Base-by-base conservation (phyloP, 2,888 invertebrate genomes). In the Cataglyphis albicans region DNA sequence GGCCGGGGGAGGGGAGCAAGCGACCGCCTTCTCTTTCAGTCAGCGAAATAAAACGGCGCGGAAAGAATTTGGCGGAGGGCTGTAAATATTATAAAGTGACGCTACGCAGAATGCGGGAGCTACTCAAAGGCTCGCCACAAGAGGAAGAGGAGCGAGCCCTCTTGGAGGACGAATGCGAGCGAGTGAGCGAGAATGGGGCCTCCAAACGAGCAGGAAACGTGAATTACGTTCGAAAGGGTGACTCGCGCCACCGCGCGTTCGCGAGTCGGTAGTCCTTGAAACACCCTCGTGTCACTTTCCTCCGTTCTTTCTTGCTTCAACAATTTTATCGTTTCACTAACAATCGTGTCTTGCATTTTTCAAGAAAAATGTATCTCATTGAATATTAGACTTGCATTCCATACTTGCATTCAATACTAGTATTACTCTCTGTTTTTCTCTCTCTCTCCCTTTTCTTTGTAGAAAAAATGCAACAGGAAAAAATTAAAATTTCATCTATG, bases 71-170 rank as follows among this genome's bases (percentile, higher is more conserved):
- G 88, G 89, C 91, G 86, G 83, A 92, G 91, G 92, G 91, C 91
- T 92, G 92, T 93, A 93, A 94, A 94, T 93, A 93, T 92, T 92
- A 91, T 90, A 91, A 92, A 92, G 90, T 91, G 92, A 93, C 92
- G 90, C 89, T 93, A 91, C 91, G 91, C 88, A 92, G 92, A 93
- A 93, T 93, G 91, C 92, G 86, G 91, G 87, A 91, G 90, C 90
- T 48, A n/a, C 48, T 91, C 90, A 89, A 89, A 86, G 89, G 86
- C 80, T 86, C 86, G 88, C 85, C 68, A 80, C 52, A 76, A n/a
- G 52, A 12, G 72, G 63, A 38, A 67, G 81, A 55, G 67, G 72
- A 65, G 61, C 25, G 76, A 81, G 65, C 78, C 86, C 82, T 48
- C 78, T 25, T 25, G 87, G 68, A 88, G 90, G 90, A 92, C 92